Conservation (phyloP, 2,888 invertebrate species). For the Netelia inedita region DNA sequence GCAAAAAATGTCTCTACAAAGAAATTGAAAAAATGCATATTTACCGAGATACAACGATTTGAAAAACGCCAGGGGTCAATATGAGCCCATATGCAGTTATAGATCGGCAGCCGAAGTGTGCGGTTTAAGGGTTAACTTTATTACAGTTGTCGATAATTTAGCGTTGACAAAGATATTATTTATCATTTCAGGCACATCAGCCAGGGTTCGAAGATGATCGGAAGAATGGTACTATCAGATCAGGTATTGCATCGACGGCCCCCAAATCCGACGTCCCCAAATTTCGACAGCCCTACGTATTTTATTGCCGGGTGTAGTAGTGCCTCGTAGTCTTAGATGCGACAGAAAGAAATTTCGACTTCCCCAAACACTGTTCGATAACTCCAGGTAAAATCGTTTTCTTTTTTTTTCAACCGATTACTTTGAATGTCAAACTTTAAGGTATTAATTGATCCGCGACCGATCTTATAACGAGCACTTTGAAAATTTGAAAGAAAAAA, state of each 20-base stretch:
- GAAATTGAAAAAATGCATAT: no score
- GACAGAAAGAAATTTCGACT: not conserved
- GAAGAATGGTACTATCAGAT: conserved; percentile 71
- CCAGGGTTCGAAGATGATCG: conserved; percentile 67
- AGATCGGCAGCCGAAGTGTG: no score
- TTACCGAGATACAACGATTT: no score
- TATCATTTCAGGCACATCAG: conserved; percentile 73
- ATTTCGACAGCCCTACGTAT: conserved; percentile 80
- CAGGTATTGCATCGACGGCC: conserved; percentile 82
- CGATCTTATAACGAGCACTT: conserved; percentile 9
- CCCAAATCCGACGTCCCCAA: conserved; percentile 78
- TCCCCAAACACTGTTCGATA: conserved; percentile 14
- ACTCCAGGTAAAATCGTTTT: not conserved
- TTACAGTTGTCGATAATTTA: not conserved
- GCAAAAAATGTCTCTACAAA: no score
- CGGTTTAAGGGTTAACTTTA: no score
- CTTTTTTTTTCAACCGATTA: conserved; percentile 24
- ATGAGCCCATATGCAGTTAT: no score
- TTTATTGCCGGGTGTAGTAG: conserved; percentile 82
- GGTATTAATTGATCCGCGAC: conserved; percentile 23
- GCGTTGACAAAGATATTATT: conserved; percentile 34
- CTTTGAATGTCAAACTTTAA: conserved; percentile 15
- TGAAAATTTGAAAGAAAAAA: no score
- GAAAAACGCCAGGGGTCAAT: no score
- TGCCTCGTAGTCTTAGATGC: conserved; percentile 33